Evolutionary conservation across 2,888 invertebrate genomes (phyloP).

Genomic region (Drosophila nigricruria): DNA sequence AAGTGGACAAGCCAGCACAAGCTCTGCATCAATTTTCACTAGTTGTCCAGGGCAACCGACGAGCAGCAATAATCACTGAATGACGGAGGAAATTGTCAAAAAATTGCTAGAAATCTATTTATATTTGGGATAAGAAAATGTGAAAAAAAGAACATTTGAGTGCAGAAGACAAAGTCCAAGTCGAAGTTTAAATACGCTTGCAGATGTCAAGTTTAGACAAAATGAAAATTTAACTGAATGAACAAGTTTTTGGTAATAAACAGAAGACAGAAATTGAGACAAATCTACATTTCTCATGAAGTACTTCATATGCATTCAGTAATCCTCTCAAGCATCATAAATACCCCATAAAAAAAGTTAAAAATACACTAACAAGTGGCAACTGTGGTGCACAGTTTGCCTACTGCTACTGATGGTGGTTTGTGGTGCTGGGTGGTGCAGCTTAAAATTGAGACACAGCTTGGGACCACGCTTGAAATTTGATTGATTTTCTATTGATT

Average conservation of each 20-base stretch:
- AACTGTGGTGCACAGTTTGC: neutral
- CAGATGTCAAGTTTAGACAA: neutral
- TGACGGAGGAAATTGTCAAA: conserved; percentile 46
- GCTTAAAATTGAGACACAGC: conserved; percentile 3
- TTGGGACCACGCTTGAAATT: conserved; percentile 13
- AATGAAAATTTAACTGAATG: too few relatives aligned
- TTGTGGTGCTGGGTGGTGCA: neutral
- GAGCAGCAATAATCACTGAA: conserved; percentile 50
- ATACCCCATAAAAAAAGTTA: neutral
- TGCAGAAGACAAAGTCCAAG: neutral
- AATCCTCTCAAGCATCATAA: neutral
- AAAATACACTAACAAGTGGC: neutral
- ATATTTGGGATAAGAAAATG: conserved; percentile 2
- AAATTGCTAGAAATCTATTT: conserved; percentile 39
- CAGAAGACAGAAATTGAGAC: too few relatives aligned
- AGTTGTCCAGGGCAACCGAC: conserved; percentile 67
- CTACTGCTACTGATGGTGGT: neutral
- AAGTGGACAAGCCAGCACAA: conserved; percentile 53
- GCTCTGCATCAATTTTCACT: conserved; percentile 71
- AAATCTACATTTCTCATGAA: too few relatives aligned
- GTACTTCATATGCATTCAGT: too few relatives aligned
- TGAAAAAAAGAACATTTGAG: neutral
- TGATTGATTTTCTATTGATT: conserved; percentile 40
- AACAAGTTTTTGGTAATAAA: too few relatives aligned
- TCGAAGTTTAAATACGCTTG: neutral